Evolutionary conservation across 2,888 invertebrate genomes (phyloP), one percentile per base, ranked within the genome.

Genomic region (Hipparchia semele): DNA sequence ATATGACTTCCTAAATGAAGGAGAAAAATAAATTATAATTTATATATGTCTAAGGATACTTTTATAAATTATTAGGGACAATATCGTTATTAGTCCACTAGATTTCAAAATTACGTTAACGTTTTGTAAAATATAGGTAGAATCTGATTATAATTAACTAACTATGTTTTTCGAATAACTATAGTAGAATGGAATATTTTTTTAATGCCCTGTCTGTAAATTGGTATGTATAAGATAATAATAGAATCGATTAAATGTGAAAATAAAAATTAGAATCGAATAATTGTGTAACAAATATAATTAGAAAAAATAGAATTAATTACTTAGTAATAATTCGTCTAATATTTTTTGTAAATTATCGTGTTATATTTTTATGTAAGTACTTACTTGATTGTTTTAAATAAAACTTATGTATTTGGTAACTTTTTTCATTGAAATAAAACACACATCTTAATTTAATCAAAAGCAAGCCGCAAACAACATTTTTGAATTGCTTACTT

Each of bases 281-380:
- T 13, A 51, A 33, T 54, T 58, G 10, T 61, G 68, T 68, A 8
- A 13, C 33, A 51, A 64, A 51, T 46, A 64, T 82, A 82, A 79
- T n/a, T 64, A 23, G 23, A 51, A 23, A 13, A 6, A 45, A 56
- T 56, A 45, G 45, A 56, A 13, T 67, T 64, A 74, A 82, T 81
- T 79, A 23, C 7, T 58, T 12, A 39, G 0, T 60, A 12, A 10
- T 82, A 82, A 79, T 80, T 82, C 81, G 78, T 81, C 79, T 81
- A 83, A 86, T 87, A 89, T 6, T 79, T 80, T 90, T 91, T 91
- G 90, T 91, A 90, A 88, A 90, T 91, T 90, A 87, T 86, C 77
- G 82, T 88, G 85, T 87, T 87, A 88, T 89, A 87, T 83, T 87
- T 87, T 88, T 87, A 83, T 86, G 86, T 90, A 88, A 71, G 39